phyloP scores from a whole-genome alignment of 2,797 vertebrate species.

The Lutjanus campechanus region DNA sequence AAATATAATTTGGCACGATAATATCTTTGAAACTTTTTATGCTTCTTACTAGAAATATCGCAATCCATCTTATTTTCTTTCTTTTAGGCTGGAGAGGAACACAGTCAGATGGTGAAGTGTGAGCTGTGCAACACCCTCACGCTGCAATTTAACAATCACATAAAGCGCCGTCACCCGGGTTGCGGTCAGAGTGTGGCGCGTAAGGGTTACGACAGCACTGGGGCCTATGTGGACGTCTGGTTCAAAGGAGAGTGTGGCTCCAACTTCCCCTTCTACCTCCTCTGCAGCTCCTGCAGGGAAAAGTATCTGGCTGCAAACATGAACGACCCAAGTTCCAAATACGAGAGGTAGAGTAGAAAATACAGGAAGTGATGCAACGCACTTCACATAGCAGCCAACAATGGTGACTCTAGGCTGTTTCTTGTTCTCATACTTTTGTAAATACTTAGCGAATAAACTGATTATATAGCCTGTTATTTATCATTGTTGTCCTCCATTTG shows the following conservation, averaged over 20 bases:
- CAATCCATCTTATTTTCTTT: neutral
- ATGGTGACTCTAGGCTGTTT: neutral
- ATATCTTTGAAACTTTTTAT: neutral
- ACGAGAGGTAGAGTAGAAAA: conserved; percentile 76
- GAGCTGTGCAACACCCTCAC: conserved; percentile 88
- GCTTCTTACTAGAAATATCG: neutral
- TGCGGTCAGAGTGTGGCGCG: conserved; percentile 88
- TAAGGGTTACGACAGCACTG: conserved; percentile 88
- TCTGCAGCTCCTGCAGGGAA: conserved; percentile 86
- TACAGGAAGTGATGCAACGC: neutral
- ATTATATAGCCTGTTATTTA: neutral
- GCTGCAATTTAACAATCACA: conserved; percentile 88
- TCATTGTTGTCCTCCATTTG: conserved; percentile 18
- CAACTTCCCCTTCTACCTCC: conserved; percentile 89
- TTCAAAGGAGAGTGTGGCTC: conserved; percentile 90
- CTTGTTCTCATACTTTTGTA: neutral
- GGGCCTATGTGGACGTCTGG: conserved; percentile 89
- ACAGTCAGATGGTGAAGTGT: conserved; percentile 88
- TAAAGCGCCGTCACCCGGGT: conserved; percentile 87
- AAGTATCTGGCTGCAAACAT: conserved; percentile 85
- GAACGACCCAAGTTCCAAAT: conserved; percentile 75
- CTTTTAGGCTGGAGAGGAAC: conserved; percentile 83
- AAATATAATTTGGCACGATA: neutral
- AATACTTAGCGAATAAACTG: neutral
- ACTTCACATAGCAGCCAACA: neutral